A percentile compares a stretch with the other conserved stretches of the same genome.
Evolutionary conservation across 2,797 vertebrate species (phyloP).

Genomic region (Tenualosa thibaudeaui): DNA sequence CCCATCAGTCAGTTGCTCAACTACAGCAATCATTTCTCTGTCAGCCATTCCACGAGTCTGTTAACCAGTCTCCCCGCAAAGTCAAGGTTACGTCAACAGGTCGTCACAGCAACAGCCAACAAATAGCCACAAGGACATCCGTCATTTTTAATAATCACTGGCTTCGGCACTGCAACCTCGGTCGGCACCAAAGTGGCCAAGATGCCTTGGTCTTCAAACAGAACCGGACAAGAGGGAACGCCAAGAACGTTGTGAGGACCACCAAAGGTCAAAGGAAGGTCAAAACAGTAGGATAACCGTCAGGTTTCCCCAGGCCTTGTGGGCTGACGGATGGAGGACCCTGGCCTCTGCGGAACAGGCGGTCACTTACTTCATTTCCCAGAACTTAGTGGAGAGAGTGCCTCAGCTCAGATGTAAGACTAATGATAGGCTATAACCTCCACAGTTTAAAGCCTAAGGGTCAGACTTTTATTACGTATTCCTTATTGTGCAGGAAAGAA

Average conservation of each 20-base stretch:
- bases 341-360: not conserved
- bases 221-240: slow-evolving; percentile 14
- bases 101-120: slow-evolving; percentile 40
- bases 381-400: not conserved
- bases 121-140: slow-evolving; percentile 25
- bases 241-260: not conserved
- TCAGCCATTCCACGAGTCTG: not conserved
- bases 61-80: slow-evolving; percentile 4
- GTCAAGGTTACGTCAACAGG: slow-evolving; percentile 34
- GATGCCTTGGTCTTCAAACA: slow-evolving; percentile 24
- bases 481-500: not conserved
- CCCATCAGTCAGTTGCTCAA: not conserved
- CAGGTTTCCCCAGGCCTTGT: slow-evolving; percentile 17
- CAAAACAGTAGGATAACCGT: slow-evolving; percentile 21
- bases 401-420: not conserved
- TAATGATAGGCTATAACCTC: slow-evolving; percentile 3
- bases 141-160: slow-evolving; percentile 29
- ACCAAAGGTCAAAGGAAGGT: slow-evolving; percentile 30
- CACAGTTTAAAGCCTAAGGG: not conserved
- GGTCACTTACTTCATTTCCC: not conserved
- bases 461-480: not conserved
- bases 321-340: too few relatives aligned
- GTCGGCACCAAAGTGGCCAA: slow-evolving; percentile 14
- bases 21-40: not conserved
- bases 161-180: not conserved